phyloP scores from a whole-genome alignment of 2,888 invertebrate genomes.

The Drosophila pseudotakahashii region DNA sequence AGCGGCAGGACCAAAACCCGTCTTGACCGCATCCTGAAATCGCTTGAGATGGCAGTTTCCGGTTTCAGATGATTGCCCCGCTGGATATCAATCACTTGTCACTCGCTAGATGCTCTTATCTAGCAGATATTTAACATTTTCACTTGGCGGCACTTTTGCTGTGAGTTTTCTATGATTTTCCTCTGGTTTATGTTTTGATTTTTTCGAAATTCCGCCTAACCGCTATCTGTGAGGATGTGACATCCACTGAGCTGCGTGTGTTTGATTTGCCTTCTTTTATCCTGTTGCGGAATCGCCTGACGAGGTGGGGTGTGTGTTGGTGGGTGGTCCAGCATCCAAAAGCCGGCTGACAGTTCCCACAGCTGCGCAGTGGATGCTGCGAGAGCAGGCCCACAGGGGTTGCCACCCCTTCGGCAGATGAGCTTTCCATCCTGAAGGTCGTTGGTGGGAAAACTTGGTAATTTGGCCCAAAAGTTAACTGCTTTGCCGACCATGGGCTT shows the following conservation, averaged over 20 bases:
- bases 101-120: neutral
- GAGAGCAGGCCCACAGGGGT: conserved; percentile 2
- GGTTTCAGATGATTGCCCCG: conserved; percentile 2
- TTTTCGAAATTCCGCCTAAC: conserved; percentile 6
- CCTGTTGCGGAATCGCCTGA: conserved; percentile 61
- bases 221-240: conserved; percentile 48
- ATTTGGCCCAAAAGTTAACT: neutral
- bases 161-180: conserved; percentile 4
- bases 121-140: conserved; percentile 17
- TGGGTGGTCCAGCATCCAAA: conserved; percentile 58
- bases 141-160: conserved; percentile 27
- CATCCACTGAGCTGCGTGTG: conserved; percentile 59
- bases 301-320: conserved; percentile 33
- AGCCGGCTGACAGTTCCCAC: conserved; percentile 70
- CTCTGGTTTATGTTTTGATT: neutral
- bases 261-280: conserved; percentile 58
- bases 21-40: conserved; percentile 48
- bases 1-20: conserved; percentile 27
- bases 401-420: neutral
- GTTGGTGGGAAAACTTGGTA: conserved; percentile 26
- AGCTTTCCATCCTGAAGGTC: conserved; percentile 23
- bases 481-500: conserved; percentile 14
- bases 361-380: conserved; percentile 54
- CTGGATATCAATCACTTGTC: conserved; percentile 4
- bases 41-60: conserved; percentile 9